A percentile compares a stretch with the other conserved stretches of the same genome.
phyloP scores from a whole-genome alignment of 2,113 vertebrate species.

The Phoxinus phoxinus region DNA sequence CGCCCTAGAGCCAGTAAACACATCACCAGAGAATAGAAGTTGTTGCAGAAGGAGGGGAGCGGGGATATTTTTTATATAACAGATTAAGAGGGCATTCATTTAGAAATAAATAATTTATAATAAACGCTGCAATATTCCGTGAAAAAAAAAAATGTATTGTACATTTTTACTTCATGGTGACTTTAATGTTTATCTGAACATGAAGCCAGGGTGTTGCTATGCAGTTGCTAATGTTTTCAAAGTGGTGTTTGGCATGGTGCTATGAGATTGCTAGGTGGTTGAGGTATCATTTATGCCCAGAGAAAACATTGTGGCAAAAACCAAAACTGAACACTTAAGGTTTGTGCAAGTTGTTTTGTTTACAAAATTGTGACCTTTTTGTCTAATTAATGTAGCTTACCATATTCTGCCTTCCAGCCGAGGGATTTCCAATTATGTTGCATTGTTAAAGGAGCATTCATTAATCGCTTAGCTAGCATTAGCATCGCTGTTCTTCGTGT shows the following conservation, averaged over 20 bases:
- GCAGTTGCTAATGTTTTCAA: neutral
- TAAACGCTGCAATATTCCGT: no score
- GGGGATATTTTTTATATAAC: no score
- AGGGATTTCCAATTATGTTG: neutral
- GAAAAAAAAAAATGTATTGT: no score
- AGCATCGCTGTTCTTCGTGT: neutral
- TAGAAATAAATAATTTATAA: no score
- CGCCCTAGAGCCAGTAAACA: no score
- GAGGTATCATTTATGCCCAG: neutral
- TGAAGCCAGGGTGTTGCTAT: neutral
- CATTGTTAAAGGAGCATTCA: neutral
- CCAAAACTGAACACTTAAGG: neutral
- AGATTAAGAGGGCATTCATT: no score
- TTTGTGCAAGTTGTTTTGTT: neutral
- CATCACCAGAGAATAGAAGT: no score
- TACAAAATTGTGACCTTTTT: neutral
- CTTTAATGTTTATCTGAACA: neutral
- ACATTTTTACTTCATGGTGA: no score
- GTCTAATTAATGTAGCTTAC: neutral
- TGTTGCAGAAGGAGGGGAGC: no score
- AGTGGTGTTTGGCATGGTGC: neutral
- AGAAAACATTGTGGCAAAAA: neutral
- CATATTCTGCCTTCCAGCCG: neutral
- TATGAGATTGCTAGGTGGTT: neutral
- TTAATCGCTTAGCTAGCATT: neutral